These are phyloP conservation scores for Apoda limacodes DNA, from an alignment of 2,888 invertebrate species.

Conservation along the genomic window DNA sequence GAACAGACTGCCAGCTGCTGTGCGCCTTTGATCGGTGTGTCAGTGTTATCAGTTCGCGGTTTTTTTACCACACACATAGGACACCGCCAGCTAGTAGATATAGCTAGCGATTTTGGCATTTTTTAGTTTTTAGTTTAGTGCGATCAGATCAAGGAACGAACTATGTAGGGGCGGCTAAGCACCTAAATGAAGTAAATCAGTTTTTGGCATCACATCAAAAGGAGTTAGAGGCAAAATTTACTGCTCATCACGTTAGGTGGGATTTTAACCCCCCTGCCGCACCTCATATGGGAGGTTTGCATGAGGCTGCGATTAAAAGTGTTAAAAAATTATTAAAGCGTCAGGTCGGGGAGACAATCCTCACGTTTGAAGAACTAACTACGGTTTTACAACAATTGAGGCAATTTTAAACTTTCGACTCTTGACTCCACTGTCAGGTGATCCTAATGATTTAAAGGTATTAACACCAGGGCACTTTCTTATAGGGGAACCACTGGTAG, in stretches of 20 bases:
- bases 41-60: no score
- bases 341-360: conserved; percentile 3
- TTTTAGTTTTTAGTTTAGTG: no score
- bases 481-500: conserved; percentile 11
- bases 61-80: no score
- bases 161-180: conserved; percentile 10
- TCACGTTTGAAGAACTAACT: not conserved
- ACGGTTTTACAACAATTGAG: conserved; percentile 21
- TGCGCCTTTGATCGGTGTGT: no score
- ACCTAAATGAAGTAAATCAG: conserved; percentile 4
- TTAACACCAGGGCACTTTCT: no score
- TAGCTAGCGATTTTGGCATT: no score
- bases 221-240: not conserved
- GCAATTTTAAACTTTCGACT: conserved; percentile 14
- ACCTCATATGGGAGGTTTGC: conserved; percentile 12
- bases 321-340: conserved; percentile 5
- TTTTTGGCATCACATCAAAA: conserved; percentile 2
- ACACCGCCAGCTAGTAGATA: no score
- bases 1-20: no score
- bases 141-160: conserved; percentile 15
- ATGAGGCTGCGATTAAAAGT: conserved; percentile 10
- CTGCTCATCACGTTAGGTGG: conserved; percentile 6
- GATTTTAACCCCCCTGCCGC: conserved; percentile 6
- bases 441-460: conserved; percentile 23
- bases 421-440: conserved; percentile 16